phyloP scores from a whole-genome alignment of 1,140 invertebrate genomes.

The Zaprionus taronus region DNA sequence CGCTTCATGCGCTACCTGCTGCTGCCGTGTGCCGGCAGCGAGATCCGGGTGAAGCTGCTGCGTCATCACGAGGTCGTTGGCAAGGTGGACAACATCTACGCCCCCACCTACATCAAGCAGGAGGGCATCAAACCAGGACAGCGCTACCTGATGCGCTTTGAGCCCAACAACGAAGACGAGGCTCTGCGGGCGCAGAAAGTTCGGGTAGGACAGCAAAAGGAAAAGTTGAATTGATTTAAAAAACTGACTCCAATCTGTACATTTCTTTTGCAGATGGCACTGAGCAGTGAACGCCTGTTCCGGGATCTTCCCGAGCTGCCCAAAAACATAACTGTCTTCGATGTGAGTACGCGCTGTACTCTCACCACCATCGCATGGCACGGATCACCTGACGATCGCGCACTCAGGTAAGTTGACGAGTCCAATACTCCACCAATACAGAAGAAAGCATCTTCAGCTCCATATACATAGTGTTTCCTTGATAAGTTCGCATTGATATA shows the following conservation, averaged over 20 bases:
- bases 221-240: not conserved
- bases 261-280: conserved; percentile 55
- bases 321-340: conserved; percentile 71
- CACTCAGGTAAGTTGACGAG: conserved; percentile 58
- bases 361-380: conserved; percentile 79
- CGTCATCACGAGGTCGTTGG: conserved; percentile 54
- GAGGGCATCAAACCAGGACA: conserved; percentile 59
- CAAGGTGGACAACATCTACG: conserved; percentile 61
- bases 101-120: conserved; percentile 71
- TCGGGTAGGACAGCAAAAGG: conserved; percentile 47
- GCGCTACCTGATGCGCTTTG: conserved; percentile 72
- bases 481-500: no score
- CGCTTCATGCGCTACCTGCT: conserved; percentile 66
- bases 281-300: conserved; percentile 67
- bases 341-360: conserved; percentile 72
- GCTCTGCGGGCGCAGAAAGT: conserved; percentile 76
- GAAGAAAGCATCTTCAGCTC: not conserved
- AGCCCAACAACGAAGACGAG: conserved; percentile 81
- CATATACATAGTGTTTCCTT: not conserved
- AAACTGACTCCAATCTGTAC: not conserved
- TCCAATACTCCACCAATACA: not conserved
- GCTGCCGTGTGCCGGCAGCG: conserved; percentile 76
- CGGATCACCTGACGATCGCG: conserved; percentile 71
- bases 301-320: conserved; percentile 73
- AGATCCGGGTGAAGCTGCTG: conserved; percentile 70